These are phyloP conservation scores for Eubucco bourcierii DNA, from an alignment of 2,113 vertebrate genomes.

Conservation along the genomic window DNA sequence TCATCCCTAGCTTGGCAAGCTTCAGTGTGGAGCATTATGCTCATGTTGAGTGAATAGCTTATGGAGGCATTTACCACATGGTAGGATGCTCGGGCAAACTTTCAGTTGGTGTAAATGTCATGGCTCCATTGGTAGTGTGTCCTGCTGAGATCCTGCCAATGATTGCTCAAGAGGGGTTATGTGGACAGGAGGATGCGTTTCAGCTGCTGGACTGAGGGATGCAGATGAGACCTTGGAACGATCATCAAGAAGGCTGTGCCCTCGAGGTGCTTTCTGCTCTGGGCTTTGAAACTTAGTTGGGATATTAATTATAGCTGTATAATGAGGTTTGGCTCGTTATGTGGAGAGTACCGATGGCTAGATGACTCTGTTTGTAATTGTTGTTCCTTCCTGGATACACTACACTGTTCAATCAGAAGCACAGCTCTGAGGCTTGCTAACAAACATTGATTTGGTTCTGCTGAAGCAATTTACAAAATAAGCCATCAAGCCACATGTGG, in stretches of 20 bases:
- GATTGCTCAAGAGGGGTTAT: background rate
- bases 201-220: background rate
- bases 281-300: conserved; percentile 28
- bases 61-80: background rate
- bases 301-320: conserved; percentile 30
- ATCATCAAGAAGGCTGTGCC: background rate
- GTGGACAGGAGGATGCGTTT: background rate
- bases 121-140: background rate
- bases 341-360: conserved; percentile 5
- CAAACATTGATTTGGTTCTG: conserved; percentile 54
- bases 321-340: conserved; percentile 11
- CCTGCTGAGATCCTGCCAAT: background rate
- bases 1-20: background rate
- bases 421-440: conserved; percentile 48
- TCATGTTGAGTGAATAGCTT: background rate
- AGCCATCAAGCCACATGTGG: conserved; percentile 63
- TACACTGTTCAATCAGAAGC: conserved; percentile 40
- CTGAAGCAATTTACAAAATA: conserved; percentile 59
- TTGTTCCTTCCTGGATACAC: conserved; percentile 29
- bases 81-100: background rate
- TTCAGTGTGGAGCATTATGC: accelerated
- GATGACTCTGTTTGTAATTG: conserved; percentile 32
- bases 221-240: background rate
- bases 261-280: conserved; percentile 27
- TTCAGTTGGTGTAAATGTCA: background rate